phyloP scores from a whole-genome alignment of 2,113 vertebrate genomes.

The Lepisosteus oculatus region DNA sequence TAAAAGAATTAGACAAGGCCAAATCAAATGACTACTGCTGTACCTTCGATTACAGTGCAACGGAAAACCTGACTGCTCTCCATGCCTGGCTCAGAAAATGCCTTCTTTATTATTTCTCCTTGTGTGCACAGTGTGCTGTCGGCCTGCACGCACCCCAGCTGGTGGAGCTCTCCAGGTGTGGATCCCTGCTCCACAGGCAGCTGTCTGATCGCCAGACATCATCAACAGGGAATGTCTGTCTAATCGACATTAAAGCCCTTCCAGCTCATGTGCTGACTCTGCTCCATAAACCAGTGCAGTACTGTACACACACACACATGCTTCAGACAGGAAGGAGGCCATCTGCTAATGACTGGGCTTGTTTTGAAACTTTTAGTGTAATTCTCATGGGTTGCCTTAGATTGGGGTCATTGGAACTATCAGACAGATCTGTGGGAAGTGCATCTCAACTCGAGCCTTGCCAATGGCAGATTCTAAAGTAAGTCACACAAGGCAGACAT shows the following conservation, averaged over 20 bases:
- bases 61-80: conserved; percentile 52
- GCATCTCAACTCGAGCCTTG: too few relatives aligned
- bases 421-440: too few relatives aligned
- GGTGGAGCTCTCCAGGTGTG: conserved; percentile 23
- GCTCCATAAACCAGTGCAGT: neutral
- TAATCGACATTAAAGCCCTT: conserved; percentile 40
- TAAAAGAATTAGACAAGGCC: neutral
- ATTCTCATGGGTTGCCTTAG: neutral
- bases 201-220: conserved; percentile 36
- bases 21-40: conserved; percentile 9
- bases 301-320: neutral
- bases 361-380: neutral
- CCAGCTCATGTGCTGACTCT: conserved; percentile 23
- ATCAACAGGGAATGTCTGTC: conserved; percentile 36
- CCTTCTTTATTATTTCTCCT: conserved; percentile 33
- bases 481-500: too few relatives aligned
- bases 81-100: conserved; percentile 19
- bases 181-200: conserved; percentile 29
- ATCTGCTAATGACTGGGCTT: conserved; percentile 3
- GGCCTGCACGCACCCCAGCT: conserved; percentile 39
- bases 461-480: too few relatives aligned
- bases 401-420: too few relatives aligned
- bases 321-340: neutral
- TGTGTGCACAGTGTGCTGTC: conserved; percentile 21
- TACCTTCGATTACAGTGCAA: conserved; percentile 26